Percentiles rank a stretch among this genome's conserved stretches.
These are phyloP conservation scores for Seriola quinqueradiata DNA, from an alignment of 2,113 vertebrate species.

Conservation along the genomic window DNA sequence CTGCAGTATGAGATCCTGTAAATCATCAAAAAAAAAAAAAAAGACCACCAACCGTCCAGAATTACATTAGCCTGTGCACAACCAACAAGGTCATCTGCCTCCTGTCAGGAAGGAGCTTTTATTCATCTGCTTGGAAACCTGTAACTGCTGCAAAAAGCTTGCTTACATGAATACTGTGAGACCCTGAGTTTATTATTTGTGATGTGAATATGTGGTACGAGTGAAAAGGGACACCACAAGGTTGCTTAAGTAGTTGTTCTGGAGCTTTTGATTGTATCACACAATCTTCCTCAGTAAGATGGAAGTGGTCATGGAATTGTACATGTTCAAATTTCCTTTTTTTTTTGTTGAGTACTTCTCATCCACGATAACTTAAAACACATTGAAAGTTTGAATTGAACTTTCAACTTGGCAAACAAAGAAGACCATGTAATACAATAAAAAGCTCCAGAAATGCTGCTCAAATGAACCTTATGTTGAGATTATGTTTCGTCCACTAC, in stretches of 20 bases:
- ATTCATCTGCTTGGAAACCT: not conserved
- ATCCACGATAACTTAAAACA: not conserved
- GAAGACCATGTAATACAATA: not conserved
- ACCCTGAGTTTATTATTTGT: not conserved
- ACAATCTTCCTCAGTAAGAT: not conserved
- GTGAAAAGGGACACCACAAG: not conserved
- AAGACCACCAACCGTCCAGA: not conserved
- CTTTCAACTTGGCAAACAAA: not conserved
- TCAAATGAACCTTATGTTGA: too few species aligned
- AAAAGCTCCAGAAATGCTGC: not conserved
- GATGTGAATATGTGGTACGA: not conserved
- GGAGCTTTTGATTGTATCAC: not conserved
- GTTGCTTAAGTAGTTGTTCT: not conserved
- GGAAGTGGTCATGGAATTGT: not conserved
- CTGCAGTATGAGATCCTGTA: not conserved
- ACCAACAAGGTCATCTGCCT: not conserved
- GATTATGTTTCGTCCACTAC: not conserved
- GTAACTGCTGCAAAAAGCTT: not conserved
- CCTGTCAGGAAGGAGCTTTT: not conserved
- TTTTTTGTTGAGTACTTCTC: not conserved
- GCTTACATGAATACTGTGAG: not conserved
- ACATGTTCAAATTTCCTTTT: not conserved
- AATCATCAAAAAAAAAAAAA: not conserved
- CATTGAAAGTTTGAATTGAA: not conserved
- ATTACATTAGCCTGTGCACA: not conserved